Evolutionary conservation across 2,888 invertebrate species (phyloP).

Genomic region (Leptopilina syphax): DNA sequence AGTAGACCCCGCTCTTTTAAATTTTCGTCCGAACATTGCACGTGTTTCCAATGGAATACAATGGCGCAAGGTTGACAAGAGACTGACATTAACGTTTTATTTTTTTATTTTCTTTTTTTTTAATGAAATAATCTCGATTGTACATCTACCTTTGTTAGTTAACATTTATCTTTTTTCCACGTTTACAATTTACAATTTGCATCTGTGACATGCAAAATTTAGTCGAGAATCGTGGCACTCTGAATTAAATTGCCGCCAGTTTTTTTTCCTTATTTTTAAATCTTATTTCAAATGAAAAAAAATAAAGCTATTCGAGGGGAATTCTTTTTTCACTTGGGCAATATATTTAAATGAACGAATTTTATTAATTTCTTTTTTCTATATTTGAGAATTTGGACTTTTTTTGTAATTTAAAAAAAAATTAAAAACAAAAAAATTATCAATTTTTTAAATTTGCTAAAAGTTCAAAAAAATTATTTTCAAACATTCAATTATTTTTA

Average conservation of each 20-base stretch:
- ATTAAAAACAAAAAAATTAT: too few relatives aligned
- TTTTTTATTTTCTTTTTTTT: not conserved
- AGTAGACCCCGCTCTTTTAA: constrained; percentile 33
- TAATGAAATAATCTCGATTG: not conserved
- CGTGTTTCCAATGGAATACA: not conserved
- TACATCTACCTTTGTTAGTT: not conserved
- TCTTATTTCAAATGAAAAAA: too few relatives aligned
- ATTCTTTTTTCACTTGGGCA: too few relatives aligned
- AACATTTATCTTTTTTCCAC: not conserved
- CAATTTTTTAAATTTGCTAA: too few relatives aligned
- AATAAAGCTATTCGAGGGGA: too few relatives aligned
- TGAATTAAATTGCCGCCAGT: not conserved
- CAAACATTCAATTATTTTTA: too few relatives aligned
- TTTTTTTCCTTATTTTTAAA: not conserved
- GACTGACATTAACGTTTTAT: constrained; percentile 2
- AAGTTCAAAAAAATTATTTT: too few relatives aligned
- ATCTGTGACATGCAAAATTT: not conserved
- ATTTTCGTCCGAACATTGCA: constrained; percentile 12
- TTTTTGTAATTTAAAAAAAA: too few relatives aligned
- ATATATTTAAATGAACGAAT: too few relatives aligned
- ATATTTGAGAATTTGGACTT: too few relatives aligned
- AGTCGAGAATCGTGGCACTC: not conserved
- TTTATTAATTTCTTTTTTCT: too few relatives aligned
- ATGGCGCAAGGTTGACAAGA: constrained; percentile 20
- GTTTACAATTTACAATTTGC: not conserved